Evolutionary conservation across 2,797 vertebrate species (phyloP), one percentile per base, ranked within the genome.

Genomic region (Labeo calbasu): DNA sequence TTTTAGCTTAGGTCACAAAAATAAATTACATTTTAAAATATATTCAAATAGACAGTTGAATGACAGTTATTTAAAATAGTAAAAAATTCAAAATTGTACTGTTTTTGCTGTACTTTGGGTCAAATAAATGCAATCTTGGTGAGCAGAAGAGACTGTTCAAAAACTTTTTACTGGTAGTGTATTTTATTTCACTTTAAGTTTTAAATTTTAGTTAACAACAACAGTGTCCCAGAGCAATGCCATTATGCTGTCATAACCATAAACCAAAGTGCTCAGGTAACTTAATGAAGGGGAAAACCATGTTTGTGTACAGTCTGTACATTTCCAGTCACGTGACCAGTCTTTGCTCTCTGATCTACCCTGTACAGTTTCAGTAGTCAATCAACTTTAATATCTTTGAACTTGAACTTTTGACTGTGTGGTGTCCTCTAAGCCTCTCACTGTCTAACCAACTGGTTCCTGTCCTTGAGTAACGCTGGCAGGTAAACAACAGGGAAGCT

Each of bases 241-340:
- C 71, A n/a, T 14, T 40, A 11, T 51, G 68, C 15, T 61, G 32
- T 21, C 75, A 61, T 75, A 14, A 57, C 40, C 51, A 57, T 61
- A 61, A 78, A 50, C 5, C 55, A 77, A 78, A 28, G 43, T 0
- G 23, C 46, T 68, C 59, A 32, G 43, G 63, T 15, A 79, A 61
- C 68, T 50, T 79, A 79, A n/a, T 79, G 19, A 53, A 66, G 77
- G 61, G 46, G 25, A 68, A 79, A 79, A 8, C 48, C 25, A 15
- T 10, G 61, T 66, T 53, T 83, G 15, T 75, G 71, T 66, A 51
- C 46, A 65, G 5, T 23, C 46, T 43, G 48, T 51, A 76, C 23
- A 19, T 53, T 68, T 76, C 15, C 14, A 40, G 70, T 63, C 70
- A 68, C 36, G 25, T 43, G 65, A 46, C 15, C 59, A 10, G 46